phyloP scores from a whole-genome alignment of 2,888 invertebrate genomes.

The Girardia tigrina region DNA sequence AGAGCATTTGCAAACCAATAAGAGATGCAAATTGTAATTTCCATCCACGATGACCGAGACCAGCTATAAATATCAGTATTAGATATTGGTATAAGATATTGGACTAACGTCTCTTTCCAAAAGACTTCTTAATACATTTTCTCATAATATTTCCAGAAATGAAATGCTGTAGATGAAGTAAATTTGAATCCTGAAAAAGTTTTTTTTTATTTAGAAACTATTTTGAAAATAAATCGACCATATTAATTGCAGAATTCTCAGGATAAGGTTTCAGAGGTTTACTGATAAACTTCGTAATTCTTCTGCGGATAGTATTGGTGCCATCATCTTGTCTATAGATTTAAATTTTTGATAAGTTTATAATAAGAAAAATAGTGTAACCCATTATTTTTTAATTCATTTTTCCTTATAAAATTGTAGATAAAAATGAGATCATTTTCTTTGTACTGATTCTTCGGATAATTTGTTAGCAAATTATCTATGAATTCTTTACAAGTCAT shows the following conservation, averaged over 20 bases:
- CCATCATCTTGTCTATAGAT: background rate
- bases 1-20: background rate
- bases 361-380: background rate
- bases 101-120: background rate
- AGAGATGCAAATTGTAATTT: constrained; percentile 5
- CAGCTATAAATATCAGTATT: background rate
- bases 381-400: constrained; percentile 8
- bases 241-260: background rate
- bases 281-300: background rate
- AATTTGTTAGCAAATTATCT: background rate
- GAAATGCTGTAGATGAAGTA: background rate
- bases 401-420: background rate
- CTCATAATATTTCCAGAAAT: constrained; percentile 14
- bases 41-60: constrained; percentile 1
- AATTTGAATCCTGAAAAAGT: background rate
- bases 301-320: background rate
- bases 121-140: constrained; percentile 3
- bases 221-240: background rate
- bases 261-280: background rate
- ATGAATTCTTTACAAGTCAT: constrained; percentile 9
- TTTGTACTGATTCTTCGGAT: background rate
- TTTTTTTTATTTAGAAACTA: background rate
- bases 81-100: background rate
- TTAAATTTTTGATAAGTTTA: background rate
- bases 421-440: constrained; percentile 3